A percentile compares a stretch with the other conserved stretches of the same genome.
Evolutionary conservation across 1,140 invertebrate species (phyloP).

Genomic region (Portunus trituberculatus): DNA sequence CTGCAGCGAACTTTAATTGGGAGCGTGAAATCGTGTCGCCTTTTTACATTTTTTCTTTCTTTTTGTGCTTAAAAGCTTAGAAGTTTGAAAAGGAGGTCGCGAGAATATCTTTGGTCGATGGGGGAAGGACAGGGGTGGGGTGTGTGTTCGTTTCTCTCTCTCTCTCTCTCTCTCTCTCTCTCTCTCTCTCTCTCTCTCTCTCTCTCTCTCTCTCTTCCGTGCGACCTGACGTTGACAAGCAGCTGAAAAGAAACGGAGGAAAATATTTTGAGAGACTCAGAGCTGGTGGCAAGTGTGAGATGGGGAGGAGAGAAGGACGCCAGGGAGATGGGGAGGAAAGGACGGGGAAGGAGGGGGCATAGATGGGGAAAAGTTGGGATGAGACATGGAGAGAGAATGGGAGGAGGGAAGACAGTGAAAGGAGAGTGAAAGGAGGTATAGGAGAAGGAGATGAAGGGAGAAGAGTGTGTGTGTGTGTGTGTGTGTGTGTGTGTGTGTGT

Average conservation of each 20-base stretch:
- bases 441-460: background rate
- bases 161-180: slow-evolving; percentile 37
- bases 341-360: background rate
- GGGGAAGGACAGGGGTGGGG: no score
- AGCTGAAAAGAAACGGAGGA: slow-evolving; percentile 50
- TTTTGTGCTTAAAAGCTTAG: slow-evolving; percentile 28
- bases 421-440: background rate
- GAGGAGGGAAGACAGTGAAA: background rate
- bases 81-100: slow-evolving; percentile 41
- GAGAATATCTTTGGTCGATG: slow-evolving; percentile 47
- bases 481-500: no score
- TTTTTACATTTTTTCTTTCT: background rate
- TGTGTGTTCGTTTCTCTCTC: slow-evolving; percentile 29
- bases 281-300: slow-evolving; percentile 25
- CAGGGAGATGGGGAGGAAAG: background rate
- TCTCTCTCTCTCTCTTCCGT: background rate
- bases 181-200: slow-evolving; percentile 20
- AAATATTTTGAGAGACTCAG: slow-evolving; percentile 57
- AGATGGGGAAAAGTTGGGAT: background rate
- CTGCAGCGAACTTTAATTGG: slow-evolving; percentile 51
- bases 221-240: slow-evolving; percentile 56
- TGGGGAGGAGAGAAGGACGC: background rate
- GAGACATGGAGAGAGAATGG: background rate
- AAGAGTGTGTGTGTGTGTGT: background rate
- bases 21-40: slow-evolving; percentile 11